Evolutionary conservation across 2,113 vertebrate species (phyloP), one percentile per base, ranked within the genome.

Genomic region (Myocastor coypus): DNA sequence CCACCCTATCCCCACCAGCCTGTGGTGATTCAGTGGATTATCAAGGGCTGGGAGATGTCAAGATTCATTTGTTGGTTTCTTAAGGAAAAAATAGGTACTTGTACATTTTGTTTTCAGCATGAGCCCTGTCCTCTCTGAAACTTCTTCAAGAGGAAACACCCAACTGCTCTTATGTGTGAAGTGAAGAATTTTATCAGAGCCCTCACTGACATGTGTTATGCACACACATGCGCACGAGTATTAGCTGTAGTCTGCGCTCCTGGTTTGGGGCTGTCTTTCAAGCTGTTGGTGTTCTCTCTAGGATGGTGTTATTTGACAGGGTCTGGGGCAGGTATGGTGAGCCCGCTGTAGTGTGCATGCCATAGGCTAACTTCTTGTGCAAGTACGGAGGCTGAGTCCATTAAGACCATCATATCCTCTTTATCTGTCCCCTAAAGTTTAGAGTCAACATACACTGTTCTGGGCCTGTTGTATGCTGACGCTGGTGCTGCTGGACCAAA

Each of bases 401-500:
- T 90, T 83, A 89, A 94, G 92, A 37, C 37, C 24, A 7, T 64
- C 83, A 34, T 20, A 42, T 30, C 78, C 17, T 69, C 52, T 52
- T 26, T 55, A 55, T 68, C 59, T 1, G 13, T n/a, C 16, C 61
- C 83, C 55, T 20, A 68, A 86, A 89, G 64, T 81, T 82, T 89
- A 66, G 32, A 34, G 83, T 92, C n/a, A 73, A 87, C 61, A 66
- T 17, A 32, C 1, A 2, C 26, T 32, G 14, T 83, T 64, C 69
- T 77, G 75, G 63, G 63, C 61, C 78, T 83, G 86, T 77, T 92
- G 20, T 89, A 30, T 0, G 6, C 90, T 90, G 50, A 40, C 69
- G 55, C 78, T 59, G 50, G 28, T n/a, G 68, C 85, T 83, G 93
- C 86, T 28, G 83, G 69, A 40, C 82, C 61, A 89, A 96, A 95